Evolutionary conservation across 1,140 invertebrate species (phyloP), one percentile per base, ranked within the genome.

Genomic region (Monochamus saltuarius): DNA sequence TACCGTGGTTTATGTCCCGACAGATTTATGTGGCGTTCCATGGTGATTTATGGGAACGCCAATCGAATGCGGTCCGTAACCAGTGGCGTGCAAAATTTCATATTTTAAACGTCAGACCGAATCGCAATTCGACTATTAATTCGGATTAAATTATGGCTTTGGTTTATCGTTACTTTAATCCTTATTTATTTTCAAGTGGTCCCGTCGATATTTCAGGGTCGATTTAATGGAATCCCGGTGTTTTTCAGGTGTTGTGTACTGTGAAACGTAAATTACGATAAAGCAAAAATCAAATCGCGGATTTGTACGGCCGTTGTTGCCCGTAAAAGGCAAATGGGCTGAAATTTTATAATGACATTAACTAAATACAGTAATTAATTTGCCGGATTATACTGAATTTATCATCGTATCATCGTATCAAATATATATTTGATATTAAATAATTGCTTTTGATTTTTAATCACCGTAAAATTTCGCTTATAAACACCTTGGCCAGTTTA

Each of bases 1-100:
- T 53, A 53, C 51, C 51, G 51, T 53, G 51, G 51, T 53, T 53
- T 53, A 53, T 53, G 51, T 53, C 51, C 35, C 13, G 35, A 36
- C 38, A 53, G 51, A 53, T 53, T 53, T 53, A 53, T 53, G 51
- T 53, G 37, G 51, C 51, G 51, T 53, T 53, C 35, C 37, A 53
- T 53, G 11, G 51, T 53, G 51, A 53, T 39, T 39, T 38, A 53
- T 53, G 37, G 37, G 8, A 19, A 39, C 35, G 35, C 16, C 36
- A 53, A 19, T 39, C 51, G 35, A 53, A 53, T 19, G 22, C 22
- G 22, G 22, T 29, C 40, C 35, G 51, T 39, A 40, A 19, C 17
- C 51, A 53, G 38, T 38, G 51, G 37, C 51, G 51, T 53, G 49
- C 49, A 34, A 51, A 36, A 37, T 51, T 51, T 35, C 35, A 51